A percentile compares a stretch with the other conserved stretches of the same genome.
Evolutionary conservation across 1,140 invertebrate genomes (phyloP).

Genomic region (Episyrphus balteatus): DNA sequence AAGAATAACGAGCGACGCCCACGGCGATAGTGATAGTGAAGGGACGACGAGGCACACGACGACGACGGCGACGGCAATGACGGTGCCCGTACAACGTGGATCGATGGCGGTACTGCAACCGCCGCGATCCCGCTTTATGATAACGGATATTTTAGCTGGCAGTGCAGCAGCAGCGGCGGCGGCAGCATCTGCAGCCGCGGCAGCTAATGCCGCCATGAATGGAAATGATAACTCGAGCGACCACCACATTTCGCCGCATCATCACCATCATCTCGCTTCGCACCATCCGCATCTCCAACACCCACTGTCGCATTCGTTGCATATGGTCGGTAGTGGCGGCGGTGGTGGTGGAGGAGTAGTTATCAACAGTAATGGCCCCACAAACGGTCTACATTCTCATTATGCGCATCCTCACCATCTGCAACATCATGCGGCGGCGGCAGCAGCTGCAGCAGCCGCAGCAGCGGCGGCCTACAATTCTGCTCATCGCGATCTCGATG

Average conservation of each 20-base stretch:
- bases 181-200: constrained; percentile 11
- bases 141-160: constrained; percentile 62
- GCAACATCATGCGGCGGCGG: constrained; percentile 4
- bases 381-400: constrained; percentile 5
- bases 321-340: constrained; percentile 2
- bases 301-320: constrained; percentile 24
- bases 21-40: constrained; percentile 17
- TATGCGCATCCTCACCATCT: constrained; percentile 5
- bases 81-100: constrained; percentile 38
- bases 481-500: constrained; percentile 9
- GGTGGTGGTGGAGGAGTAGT: neutral
- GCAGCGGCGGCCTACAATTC: constrained; percentile 9
- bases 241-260: constrained; percentile 8
- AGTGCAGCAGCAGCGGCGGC: constrained; percentile 35
- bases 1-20: neutral
- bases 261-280: constrained; percentile 19
- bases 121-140: constrained; percentile 64
- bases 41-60: constrained; percentile 26
- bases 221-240: neutral
- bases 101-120: constrained; percentile 42
- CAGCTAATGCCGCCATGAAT: constrained; percentile 3
- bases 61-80: constrained; percentile 35
- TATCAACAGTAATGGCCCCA: constrained; percentile 3
- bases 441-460: constrained; percentile 11
- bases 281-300: constrained; percentile 13